Base-by-base conservation (phyloP, 1,140 invertebrate genomes). In the Drosophila nebulosa region DNA sequence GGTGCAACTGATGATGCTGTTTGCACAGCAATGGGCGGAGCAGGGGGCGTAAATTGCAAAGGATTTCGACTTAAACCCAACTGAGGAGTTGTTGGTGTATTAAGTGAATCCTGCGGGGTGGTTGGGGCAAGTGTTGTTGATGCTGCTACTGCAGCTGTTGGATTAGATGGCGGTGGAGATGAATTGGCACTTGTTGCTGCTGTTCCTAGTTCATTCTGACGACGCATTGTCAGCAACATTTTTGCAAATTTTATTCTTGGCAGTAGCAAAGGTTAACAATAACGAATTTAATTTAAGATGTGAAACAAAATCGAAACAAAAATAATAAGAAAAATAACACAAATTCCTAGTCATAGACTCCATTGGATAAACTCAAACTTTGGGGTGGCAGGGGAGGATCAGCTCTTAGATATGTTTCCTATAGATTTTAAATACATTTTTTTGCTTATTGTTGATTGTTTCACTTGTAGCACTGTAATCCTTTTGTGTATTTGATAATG, bases 191-290 rank as follows among this genome's bases (percentile, higher is more conserved):
- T 59, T 71, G 66, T 35, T 26, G 62, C 57, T 32, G 69, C 6
- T 69, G 64, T 71, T 71, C 83, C 85, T 84, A 85, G 68, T 90
- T 91, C 90, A 90, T 78, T 91, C 79, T 91, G 90, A 64, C 90
- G 90, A 72, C 91, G 89, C 91, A 91, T 91, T 85, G 91, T 91
- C 90, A 91, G 90, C 91, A 91, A 90, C 89, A 91, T 91, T 90
- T 91, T 91, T 71, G 72, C 58, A 60, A 62, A 67, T 61, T 32
- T 46, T 42, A 50, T 51, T 62, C 52, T 63, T 52, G 27, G 16
- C 59, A 53, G 60, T 59, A 53, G 53, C 59, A 39, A 59, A 60
- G 5, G 53, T 69, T 66, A 50, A 62, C 3, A 66, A 58, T 39
- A 2, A 2, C 30, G 32, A 30, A 32, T 32, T 57, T 39, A 36